Base-by-base conservation (phyloP, 1,140 invertebrate genomes). In the Ylistrum balloti region DNA sequence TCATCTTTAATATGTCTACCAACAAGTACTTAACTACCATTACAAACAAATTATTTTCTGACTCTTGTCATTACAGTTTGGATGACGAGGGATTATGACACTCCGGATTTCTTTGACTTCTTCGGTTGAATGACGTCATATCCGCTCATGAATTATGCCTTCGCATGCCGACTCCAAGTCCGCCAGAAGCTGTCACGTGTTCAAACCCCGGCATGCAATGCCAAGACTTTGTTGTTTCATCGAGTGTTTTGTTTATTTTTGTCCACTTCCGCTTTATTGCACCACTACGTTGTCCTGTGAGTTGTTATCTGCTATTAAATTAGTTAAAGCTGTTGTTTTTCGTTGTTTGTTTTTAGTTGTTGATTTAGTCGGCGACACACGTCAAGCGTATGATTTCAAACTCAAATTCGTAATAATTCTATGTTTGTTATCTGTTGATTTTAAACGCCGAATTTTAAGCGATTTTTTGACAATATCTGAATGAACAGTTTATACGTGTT, bases 61-160 rank as follows among this genome's bases (percentile, higher is more conserved):
- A n/a, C n/a, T n/a, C n/a, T 28, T 74, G n/a, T 74, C 17, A 11
- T 74, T 74, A 28, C 56, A 74, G 56, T 28, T 9, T 28, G 56
- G 56, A 74, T n/a, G 56, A 74, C 28, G 56, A 74, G 56, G 56
- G 56, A 28, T 74, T 74, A 74, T n/a, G 56, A 74, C 56, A 74
- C 56, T 7, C 56, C 56, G 28, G 56, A 74, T 11, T 74, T 28
- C 56, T 74, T 74, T 11, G 56, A 28, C 11, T 74, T 74, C n/a
- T 74, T 74, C 56, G 56, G 56, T n/a, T 74, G 28, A 74, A 28
- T 74, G 56, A 74, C 56, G 56, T 74, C 56, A 74, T n/a, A 28
- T 74, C 56, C 56, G 56, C 1, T 17, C n/a, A n/a, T n/a, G n/a
- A n/a, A n/a, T n/a, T n/a, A 1, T 74, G 22, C 13, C 13, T 56